Evolutionary conservation across 2,888 invertebrate species (phyloP).

Genomic region (Hydrotaea cyrtoneurina): DNA sequence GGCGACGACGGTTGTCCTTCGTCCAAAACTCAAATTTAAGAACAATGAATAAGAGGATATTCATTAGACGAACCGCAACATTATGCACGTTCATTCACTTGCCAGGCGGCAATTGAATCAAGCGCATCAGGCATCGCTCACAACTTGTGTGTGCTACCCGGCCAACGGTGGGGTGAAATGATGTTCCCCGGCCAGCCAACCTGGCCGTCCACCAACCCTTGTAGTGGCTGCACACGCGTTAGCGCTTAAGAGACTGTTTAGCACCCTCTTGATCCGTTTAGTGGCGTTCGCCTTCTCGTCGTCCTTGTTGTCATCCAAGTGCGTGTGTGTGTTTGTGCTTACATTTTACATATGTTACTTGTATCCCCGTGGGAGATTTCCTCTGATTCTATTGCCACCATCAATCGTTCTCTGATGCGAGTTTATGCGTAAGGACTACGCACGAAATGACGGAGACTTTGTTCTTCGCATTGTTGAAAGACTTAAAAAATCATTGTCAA

Average conservation of each 20-base stretch:
- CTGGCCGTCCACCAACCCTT: conserved; percentile 49
- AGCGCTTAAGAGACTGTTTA: conserved; percentile 78
- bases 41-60: conserved; percentile 75
- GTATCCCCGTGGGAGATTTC: conserved; percentile 81
- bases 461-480: background rate
- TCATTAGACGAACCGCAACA: conserved; percentile 78
- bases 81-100: conserved; percentile 59
- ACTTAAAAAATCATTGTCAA: conserved; percentile 12
- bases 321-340: conserved; percentile 72
- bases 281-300: conserved; percentile 50
- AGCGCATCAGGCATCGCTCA: background rate
- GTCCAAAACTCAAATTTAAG: conserved; percentile 34
- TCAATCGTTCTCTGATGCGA: conserved; percentile 9
- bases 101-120: conserved; percentile 28
- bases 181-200: background rate
- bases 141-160: conserved; percentile 28
- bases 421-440: background rate
- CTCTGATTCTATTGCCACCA: conserved; percentile 2
- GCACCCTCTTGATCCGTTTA: conserved; percentile 74
- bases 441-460: conserved; percentile 1
- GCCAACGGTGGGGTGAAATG: conserved; percentile 38
- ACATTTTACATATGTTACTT: conserved; percentile 81
- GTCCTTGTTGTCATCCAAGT: conserved; percentile 22
- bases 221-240: conserved; percentile 73
- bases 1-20: background rate